Evolutionary conservation across 2,797 vertebrate species (phyloP).

Genomic region (Chrosomus eos): DNA sequence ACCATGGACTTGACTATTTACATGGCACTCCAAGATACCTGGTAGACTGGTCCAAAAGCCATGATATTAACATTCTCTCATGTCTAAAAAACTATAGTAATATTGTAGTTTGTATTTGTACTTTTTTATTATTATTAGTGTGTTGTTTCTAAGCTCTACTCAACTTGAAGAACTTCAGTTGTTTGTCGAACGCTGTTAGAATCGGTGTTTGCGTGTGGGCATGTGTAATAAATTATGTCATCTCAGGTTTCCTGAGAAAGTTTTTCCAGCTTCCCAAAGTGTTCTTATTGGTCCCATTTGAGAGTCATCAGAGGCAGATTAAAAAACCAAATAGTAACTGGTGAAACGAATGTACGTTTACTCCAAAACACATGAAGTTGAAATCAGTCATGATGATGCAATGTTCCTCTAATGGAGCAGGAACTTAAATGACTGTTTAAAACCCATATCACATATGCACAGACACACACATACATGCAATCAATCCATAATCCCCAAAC

Average conservation of each 20-base stretch:
- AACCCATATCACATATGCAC: conserved; percentile 24
- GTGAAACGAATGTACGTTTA: conserved; percentile 28
- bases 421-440: conserved; percentile 21
- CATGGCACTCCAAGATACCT: background rate
- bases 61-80: background rate
- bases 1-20: background rate
- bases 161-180: background rate
- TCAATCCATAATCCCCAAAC: conserved; percentile 59
- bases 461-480: conserved; percentile 32
- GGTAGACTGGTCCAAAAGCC: background rate
- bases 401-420: conserved; percentile 37
- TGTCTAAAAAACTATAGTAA: background rate
- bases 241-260: conserved; percentile 10
- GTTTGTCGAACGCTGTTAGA: background rate
- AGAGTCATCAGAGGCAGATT: conserved; percentile 38
- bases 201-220: conserved; percentile 12
- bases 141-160: background rate
- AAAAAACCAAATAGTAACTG: conserved; percentile 22
- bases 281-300: conserved; percentile 39
- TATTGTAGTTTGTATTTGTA: background rate
- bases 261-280: conserved; percentile 40
- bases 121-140: background rate
- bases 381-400: conserved; percentile 40
- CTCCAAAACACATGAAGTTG: conserved; percentile 25
- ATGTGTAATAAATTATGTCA: conserved; percentile 25